Base-by-base conservation (phyloP, 1,140 invertebrate genomes). In the Zophobas morio region DNA sequence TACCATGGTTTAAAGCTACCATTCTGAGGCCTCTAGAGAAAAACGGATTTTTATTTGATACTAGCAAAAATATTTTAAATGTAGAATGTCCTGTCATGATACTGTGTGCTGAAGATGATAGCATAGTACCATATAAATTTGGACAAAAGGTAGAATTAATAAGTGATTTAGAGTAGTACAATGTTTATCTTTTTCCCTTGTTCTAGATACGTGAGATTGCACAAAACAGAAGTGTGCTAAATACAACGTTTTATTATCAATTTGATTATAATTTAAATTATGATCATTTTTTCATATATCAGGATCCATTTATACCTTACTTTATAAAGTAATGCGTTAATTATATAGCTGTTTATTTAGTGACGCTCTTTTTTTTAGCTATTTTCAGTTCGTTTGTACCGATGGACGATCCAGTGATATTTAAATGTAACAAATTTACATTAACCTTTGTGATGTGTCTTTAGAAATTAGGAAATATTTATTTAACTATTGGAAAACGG, bases 21-120 rank as follows among this genome's bases (percentile, higher is more conserved):
- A 91, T 96, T 78, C 87, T 94, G 1, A 84, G 91, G 37, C 93
- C 94, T 37, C 89, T 95, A 81, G 88, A 89, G 76, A 83, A 87
- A 39, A 85, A 84, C 76, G 83, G 83, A 6, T 85, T 85, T 71
- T 74, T 81, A 75, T 85, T 85, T 74, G 63, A 83, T 60, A 85
- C 81, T 6, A 66, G 74, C 1, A 75, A 57, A 32, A 49, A 82
- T 70, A 82, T 85, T 8, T 47, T 80, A 42, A 74, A 78, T 32
- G 73, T 84, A 6, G 54, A 79, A 63, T 78, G 75, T 72, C 83
- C 84, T 39, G 81, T 85, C 34, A 79, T 85, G 80, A 81, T 85
- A 60, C 56, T 85, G 35, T 81, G 84, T 79, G 84, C 84, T 5
- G 81, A 79, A 76, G 84, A 85, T 79, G 84, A 85, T 78, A 60